These are phyloP conservation scores for Stramonita haemastoma DNA, from an alignment of 2,888 invertebrate genomes.

Conservation along the genomic window DNA sequence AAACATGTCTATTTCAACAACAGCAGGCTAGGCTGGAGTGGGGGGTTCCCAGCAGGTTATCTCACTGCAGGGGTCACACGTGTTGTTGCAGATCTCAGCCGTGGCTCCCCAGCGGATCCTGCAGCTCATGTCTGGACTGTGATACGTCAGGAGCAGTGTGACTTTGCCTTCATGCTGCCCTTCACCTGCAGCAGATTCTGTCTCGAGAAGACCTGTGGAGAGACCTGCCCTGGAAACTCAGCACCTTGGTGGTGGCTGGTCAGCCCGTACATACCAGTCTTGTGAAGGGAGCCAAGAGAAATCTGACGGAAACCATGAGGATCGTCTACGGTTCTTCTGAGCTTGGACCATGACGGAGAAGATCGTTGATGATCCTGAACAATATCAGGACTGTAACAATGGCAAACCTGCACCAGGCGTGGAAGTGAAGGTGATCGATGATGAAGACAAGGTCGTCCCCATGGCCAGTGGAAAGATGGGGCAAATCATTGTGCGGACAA, in stretches of 20 bases:
- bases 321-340: slow-evolving; percentile 44
- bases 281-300: slow-evolving; percentile 28
- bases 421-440: slow-evolving; percentile 40
- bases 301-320: slow-evolving; percentile 12
- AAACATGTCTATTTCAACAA: slow-evolving; percentile 16
- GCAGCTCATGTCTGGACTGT: slow-evolving; percentile 26
- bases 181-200: slow-evolving; percentile 38
- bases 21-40: slow-evolving; percentile 47
- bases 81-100: slow-evolving; percentile 43
- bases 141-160: slow-evolving; percentile 40
- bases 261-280: slow-evolving; percentile 41
- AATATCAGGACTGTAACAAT: slow-evolving; percentile 38
- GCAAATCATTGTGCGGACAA: neutral
- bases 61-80: slow-evolving; percentile 45
- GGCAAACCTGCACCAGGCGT: slow-evolving; percentile 36
- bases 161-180: slow-evolving; percentile 42
- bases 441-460: slow-evolving; percentile 26
- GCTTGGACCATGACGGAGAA: neutral
- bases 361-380: slow-evolving; percentile 4
- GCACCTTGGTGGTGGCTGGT: slow-evolving; percentile 8
- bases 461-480: slow-evolving; percentile 9
- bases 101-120: slow-evolving; percentile 34
- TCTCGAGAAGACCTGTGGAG: slow-evolving; percentile 25
- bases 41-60: slow-evolving; percentile 46
- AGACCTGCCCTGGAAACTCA: slow-evolving; percentile 34